These are phyloP conservation scores for Drosophila melanica DNA, from an alignment of 1,140 invertebrate species.

Conservation along the genomic window DNA sequence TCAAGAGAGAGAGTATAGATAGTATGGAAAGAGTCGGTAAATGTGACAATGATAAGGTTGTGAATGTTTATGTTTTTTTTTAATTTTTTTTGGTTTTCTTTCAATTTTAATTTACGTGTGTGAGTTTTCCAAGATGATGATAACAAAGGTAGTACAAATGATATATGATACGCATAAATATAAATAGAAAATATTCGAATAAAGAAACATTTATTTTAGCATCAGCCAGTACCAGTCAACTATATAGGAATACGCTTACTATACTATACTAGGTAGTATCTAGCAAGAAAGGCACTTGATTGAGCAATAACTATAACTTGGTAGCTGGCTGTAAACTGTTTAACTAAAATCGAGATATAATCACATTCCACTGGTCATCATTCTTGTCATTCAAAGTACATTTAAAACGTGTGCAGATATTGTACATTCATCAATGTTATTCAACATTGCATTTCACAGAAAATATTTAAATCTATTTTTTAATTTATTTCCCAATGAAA, in stretches of 20 bases:
- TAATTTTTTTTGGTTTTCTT: neutral
- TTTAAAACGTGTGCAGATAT: too few species aligned
- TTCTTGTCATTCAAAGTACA: neutral
- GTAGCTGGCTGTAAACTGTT: conserved; percentile 14
- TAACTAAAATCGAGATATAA: neutral
- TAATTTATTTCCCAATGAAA: too few species aligned
- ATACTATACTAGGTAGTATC: conserved; percentile 3
- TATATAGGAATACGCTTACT: neutral
- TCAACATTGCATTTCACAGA: too few species aligned
- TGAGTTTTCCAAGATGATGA: neutral
- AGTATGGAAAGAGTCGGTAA: conserved; percentile 47
- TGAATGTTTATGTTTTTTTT: conserved; percentile 29
- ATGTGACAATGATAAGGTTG: conserved; percentile 43
- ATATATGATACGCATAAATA: conserved; percentile 19
- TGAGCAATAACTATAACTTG: neutral
- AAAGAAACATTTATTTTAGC: neutral
- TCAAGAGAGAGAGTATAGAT: conserved; percentile 54
- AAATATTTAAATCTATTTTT: too few species aligned
- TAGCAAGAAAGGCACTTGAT: conserved; percentile 32
- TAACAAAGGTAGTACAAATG: conserved; percentile 18
- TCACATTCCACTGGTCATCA: neutral
- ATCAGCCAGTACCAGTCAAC: conserved; percentile 15
- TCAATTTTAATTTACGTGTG: conserved; percentile 17
- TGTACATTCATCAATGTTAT: too few species aligned
- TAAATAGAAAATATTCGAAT: conserved; percentile 4